Base-by-base conservation (phyloP, 2,797 vertebrate species). In the Rhadinocentrus ornatus region DNA sequence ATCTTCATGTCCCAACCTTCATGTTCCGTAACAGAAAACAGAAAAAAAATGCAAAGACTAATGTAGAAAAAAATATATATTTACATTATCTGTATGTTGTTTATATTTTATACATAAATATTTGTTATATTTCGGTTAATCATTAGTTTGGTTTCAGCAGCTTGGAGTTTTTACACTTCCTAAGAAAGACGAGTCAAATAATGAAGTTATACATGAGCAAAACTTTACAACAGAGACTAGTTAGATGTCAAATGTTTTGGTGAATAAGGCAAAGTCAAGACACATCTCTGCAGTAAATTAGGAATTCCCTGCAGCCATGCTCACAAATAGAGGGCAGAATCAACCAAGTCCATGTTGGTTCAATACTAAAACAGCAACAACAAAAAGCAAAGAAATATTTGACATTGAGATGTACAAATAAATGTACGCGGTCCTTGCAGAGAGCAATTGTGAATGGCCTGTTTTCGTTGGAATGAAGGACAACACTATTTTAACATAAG, bases 201-300 rank as follows among this genome's bases (percentile, higher is more conserved):
- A 55, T 6, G 4, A 62, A 46, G 70, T 82, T 56, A 84, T 84
- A 87, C 83, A 91, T 69, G 75, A 87, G 53, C 34, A 72, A 73
- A 78, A 72, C 73, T 82, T 73, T 83, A 75, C 69, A 60, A 71
- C 20, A n/a, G 62, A 64, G 61, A 32, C 80, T 74, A 87, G 83
- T 84, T 69, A 77, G 78, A 82, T 75, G 79, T 77, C 73, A 77
- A 75, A 79, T 78, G 75, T 77, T 79, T 63, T 77, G 75, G 29
- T 81, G 69, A 82, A 84, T 74, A 80, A 82, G 85, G 84, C 81
- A 83, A 81, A 84, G 87, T 69, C 56, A 3, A 78, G 74, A 78
- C 82, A 83, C 78, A 86, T 62, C 82, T 83, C 84, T 85, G 82
- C 86, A 82, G 87, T 90, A 91, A 89, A 91, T 83, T 88, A 87